These are phyloP conservation scores for Nothocercus nigrocapillus DNA, from an alignment of 2,113 vertebrate species.

Conservation along the genomic window DNA sequence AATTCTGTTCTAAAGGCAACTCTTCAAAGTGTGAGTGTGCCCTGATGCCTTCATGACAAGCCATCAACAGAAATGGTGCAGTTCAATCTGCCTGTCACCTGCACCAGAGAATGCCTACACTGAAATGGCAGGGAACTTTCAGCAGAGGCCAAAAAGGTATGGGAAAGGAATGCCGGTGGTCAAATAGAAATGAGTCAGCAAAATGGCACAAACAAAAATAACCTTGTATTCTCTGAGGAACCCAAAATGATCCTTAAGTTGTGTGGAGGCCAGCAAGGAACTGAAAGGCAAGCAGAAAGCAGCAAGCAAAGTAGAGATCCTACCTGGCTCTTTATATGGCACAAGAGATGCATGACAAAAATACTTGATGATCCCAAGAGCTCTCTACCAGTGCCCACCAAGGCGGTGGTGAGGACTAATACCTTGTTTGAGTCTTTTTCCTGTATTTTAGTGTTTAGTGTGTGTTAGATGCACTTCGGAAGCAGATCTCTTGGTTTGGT, in stretches of 20 bases:
- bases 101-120: not conserved
- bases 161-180: not conserved
- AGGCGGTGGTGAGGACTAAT: accelerated
- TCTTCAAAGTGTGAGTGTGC: not conserved
- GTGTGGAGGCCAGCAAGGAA: not conserved
- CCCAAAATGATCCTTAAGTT: not conserved
- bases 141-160: not conserved
- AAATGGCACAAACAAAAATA: not conserved
- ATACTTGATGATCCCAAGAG: not conserved
- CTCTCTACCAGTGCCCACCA: not conserved
- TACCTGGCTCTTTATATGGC: not conserved
- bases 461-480: not conserved
- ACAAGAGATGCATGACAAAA: not conserved
- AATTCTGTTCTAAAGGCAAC: not conserved
- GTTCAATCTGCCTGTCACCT: not conserved
- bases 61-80: not conserved
- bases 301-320: not conserved
- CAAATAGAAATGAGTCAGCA: not conserved
- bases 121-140: not conserved
- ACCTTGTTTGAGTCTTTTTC: not conserved
- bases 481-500: not conserved
- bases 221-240: not conserved
- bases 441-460: not conserved
- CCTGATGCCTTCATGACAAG: not conserved
- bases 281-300: not conserved